Percentiles rank a stretch among this genome's conserved stretches.
Conservation (phyloP, 2,888 invertebrate genomes). For the Portevinia maculata region DNA sequence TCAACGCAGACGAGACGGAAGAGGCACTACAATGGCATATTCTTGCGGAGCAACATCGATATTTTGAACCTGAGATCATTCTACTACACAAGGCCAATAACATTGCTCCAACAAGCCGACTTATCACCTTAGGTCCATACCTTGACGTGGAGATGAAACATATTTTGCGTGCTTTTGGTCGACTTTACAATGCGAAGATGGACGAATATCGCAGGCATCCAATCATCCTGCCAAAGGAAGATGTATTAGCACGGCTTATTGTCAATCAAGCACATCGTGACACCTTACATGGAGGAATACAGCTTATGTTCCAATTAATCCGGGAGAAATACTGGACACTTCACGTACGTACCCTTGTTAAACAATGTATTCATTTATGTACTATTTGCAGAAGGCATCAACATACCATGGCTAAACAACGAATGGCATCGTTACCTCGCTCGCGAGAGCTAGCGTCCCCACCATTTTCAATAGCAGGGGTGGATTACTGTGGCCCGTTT, state of each 20-base stretch:
- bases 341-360: conserved; percentile 35
- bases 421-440: conserved; percentile 38
- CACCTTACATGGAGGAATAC: too few species aligned
- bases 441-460: conserved; percentile 20
- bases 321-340: conserved; percentile 44
- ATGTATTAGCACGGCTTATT: too few species aligned
- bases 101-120: conserved; percentile 14
- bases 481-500: conserved; percentile 45
- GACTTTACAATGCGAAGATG: too few species aligned
- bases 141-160: too few species aligned
- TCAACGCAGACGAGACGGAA: conserved; percentile 28
- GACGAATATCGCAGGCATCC: too few species aligned
- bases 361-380: conserved; percentile 27
- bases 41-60: conserved; percentile 23
- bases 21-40: conserved; percentile 38
- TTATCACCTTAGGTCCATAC: conserved; percentile 17
- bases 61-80: conserved; percentile 24
- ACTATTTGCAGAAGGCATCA: conserved; percentile 38
- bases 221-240: too few species aligned
- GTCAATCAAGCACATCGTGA: too few species aligned
- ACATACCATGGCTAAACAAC: conserved; percentile 39
- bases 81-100: conserved; percentile 17
- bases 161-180: too few species aligned
- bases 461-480: conserved; percentile 29
- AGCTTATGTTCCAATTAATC: conserved; percentile 41